Percentiles rank a stretch among this genome's conserved stretches.
These are phyloP conservation scores for Sitophilus oryzae DNA, from an alignment of 1,140 invertebrate genomes.

Conservation along the genomic window DNA sequence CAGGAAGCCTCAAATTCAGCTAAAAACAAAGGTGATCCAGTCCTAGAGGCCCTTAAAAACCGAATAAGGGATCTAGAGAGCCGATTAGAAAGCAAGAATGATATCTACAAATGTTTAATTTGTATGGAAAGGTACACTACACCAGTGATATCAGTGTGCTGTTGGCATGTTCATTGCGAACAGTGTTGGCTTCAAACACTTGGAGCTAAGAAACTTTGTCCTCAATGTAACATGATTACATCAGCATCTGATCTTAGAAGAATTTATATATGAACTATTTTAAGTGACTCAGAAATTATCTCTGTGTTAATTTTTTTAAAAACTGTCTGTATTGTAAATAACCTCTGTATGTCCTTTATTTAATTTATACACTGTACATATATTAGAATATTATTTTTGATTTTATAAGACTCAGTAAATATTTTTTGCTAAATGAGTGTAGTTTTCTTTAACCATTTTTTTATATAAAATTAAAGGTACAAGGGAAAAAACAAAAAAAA, in stretches of 20 bases:
- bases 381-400: background rate
- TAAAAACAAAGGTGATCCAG: constrained; percentile 49
- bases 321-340: background rate
- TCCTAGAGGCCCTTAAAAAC: constrained; percentile 68
- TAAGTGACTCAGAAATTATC: background rate
- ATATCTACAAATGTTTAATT: constrained; percentile 74
- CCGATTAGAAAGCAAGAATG: constrained; percentile 45
- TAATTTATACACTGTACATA: background rate
- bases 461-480: background rate
- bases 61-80: constrained; percentile 64
- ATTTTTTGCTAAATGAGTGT: background rate
- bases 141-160: constrained; percentile 90
- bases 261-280: constrained; percentile 72
- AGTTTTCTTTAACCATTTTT: too few species aligned
- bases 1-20: background rate
- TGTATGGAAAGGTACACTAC: constrained; percentile 81
- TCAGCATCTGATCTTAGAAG: constrained; percentile 78
- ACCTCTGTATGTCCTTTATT: background rate
- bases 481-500: background rate
- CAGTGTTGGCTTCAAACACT: constrained; percentile 88
- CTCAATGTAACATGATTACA: constrained; percentile 92
- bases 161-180: constrained; percentile 95
- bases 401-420: background rate
- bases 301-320: too few species aligned
- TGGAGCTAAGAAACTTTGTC: constrained; percentile 87